Evolutionary conservation across 1,140 invertebrate species (phyloP).

Genomic region (Drosophila sp.): DNA sequence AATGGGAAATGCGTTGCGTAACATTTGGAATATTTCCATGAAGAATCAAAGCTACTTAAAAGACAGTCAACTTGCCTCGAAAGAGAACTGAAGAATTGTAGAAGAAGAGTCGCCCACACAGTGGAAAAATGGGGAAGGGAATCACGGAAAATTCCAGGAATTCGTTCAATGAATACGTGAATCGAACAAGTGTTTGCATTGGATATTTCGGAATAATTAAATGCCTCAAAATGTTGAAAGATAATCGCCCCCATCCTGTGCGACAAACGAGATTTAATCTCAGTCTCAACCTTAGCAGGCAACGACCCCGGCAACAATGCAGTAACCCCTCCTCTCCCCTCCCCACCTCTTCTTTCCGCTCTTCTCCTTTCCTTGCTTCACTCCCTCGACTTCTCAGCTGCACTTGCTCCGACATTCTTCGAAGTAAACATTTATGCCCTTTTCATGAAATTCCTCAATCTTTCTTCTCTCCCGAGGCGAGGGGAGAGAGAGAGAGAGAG

Average conservation of each 20-base stretch:
- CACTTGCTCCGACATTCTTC: slow-evolving; percentile 31
- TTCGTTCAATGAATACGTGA: neutral
- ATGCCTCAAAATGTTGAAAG: slow-evolving; percentile 38
- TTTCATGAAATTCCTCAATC: slow-evolving; percentile 69
- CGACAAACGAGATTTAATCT: slow-evolving; percentile 31
- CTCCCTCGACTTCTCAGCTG: slow-evolving; percentile 3
- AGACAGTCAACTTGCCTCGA: neutral
- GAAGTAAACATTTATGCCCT: slow-evolving; percentile 43
- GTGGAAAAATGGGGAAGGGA: neutral
- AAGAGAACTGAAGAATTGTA: too few relatives aligned
- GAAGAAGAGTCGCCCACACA: slow-evolving; percentile 28
- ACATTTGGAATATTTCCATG: slow-evolving; percentile 3
- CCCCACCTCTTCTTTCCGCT: neutral
- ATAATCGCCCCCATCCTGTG: slow-evolving; percentile 50
- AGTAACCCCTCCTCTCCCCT: neutral
- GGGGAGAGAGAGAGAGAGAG: too few relatives aligned
- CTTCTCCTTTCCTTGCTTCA: too few relatives aligned
- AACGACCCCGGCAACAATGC: slow-evolving; percentile 42
- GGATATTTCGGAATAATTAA: slow-evolving; percentile 73
- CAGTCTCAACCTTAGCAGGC: slow-evolving; percentile 35
- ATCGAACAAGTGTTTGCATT: slow-evolving; percentile 67
- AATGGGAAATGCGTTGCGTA: neutral
- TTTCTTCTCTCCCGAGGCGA: slow-evolving; percentile 1
- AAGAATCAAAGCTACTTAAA: slow-evolving; percentile 18
- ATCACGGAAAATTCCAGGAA: slow-evolving; percentile 32